Evolutionary conservation across 2,113 vertebrate genomes (phyloP), one percentile per base, ranked within the genome.

Genomic region (Chlorocebus sabaeus): DNA sequence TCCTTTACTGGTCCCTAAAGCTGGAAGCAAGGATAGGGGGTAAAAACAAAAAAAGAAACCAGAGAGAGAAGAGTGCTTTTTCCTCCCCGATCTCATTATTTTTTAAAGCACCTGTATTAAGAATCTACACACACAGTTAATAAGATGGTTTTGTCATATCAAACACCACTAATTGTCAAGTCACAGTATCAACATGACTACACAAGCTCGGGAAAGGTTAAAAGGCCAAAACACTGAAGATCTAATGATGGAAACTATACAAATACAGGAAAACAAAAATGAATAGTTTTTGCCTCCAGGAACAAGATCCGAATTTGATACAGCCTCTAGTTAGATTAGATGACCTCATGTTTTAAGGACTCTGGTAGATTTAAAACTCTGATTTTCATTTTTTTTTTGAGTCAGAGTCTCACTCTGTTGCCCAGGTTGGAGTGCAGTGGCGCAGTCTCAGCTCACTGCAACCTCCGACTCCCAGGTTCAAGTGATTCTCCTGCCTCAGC

Each of bases 41-140:
- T 67, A 76, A 95, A 92, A 82, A 68, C n/a, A 48, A 68, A 93
- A 93, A 89, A 90, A 87, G n/a, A 82, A 80, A 72, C n/a, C 40
- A 84, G 38, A 78, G 10, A 70, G 8, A 81, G 57, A 86, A 78
- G 43, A 90, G 5, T 13, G 90, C 32, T 83, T 94, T 84, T 13
- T 64, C 72, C 50, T 82, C 48, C 86, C 38, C 35, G 3, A 79
- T 12, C 3, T 86, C 75, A n/a, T 82, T 40, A 79, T 32, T 67
- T 92, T 64, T 94, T 6, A 82, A 82, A 94, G 67, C 8, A 80
- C 57, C n/a, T 50, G 50, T 85, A 89, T 55, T 80, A 81, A 86
- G 79, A 92, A 92, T n/a, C 48, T 5, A 55, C 11, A 95, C 2
- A 22, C 48, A 43, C 40, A 84, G 25, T 14, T 68, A 32, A 73